Base-by-base conservation (phyloP, 1,140 invertebrate genomes). In the Aradophagus sp. region DNA sequence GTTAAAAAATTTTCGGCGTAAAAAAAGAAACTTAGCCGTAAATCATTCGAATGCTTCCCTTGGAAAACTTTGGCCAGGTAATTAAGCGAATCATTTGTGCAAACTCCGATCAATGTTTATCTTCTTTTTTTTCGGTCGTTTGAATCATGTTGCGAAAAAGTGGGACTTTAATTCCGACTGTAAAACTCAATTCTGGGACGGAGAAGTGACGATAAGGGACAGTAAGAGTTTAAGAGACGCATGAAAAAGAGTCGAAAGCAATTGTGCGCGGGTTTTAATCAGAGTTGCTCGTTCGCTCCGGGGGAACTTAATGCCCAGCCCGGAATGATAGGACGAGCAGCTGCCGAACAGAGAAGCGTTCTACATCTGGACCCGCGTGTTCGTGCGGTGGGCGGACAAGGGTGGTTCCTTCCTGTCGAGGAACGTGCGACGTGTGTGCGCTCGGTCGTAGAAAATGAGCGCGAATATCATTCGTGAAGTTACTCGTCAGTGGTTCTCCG, bases 361-460 rank as follows among this genome's bases (percentile, higher is more conserved):
- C 53, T 39, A 58, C 63, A 67, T 67, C 53, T 67, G 63, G 63
- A 59, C 63, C 53, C 17, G 63, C 44, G 62, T 56, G 52, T 29
- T 48, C 7, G 36, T 36, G 52, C 61, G 44, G 62, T 36, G 52
- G 52, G 52, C 62, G 45, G 52, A 52, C 41, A 65, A 50, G 52
- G 52, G 62, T 36, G 62, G 10, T 66, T 66, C 52, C 62, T 66
- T 66, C 62, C 62, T 44, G 52, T 58, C 19, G 29, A 44, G 45
- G 17, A 66, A 66, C 52, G 50, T 44, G 52, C 52, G 50, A 29
- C 44, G 44, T 38, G 52, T 45, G 52, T 55, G 61, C 48, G 32
- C 47, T 0, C n/a, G 14, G 23, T 38, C 39, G 41, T 32, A 48
- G 62, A 42, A 66, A 66, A 38, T 66, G 41, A 32, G 52, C 20